Percentiles rank a stretch among this genome's conserved stretches.
Conservation (phyloP, 1,140 invertebrate species). For the Dufourea novaeangliae region DNA sequence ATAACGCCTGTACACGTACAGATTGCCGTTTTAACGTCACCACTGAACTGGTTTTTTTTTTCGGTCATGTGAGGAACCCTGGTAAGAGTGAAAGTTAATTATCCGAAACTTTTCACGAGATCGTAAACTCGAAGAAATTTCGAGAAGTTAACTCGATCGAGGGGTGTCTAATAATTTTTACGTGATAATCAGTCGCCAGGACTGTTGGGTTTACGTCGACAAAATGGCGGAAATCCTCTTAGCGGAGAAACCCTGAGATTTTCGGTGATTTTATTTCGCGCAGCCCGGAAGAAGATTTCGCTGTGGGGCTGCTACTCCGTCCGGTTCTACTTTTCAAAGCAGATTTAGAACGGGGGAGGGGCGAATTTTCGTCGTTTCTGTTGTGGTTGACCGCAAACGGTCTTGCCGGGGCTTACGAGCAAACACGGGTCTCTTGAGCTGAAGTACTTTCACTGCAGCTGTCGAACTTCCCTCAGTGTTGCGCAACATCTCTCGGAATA, state of each 20-base stretch:
- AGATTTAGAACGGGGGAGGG: background rate
- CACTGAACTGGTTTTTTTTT: too few species aligned
- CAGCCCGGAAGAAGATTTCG: background rate
- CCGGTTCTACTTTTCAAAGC: slow-evolving; percentile 13
- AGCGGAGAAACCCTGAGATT: background rate
- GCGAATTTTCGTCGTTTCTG: slow-evolving; percentile 37
- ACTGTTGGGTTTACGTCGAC: background rate
- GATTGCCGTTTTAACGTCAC: too few species aligned
- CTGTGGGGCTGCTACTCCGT: background rate
- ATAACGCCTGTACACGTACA: background rate
- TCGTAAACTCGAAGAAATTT: too few species aligned
- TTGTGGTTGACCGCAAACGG: slow-evolving; percentile 42
- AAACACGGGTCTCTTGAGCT: slow-evolving; percentile 43
- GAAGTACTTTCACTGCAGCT: slow-evolving; percentile 48
- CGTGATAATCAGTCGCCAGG: too few species aligned
- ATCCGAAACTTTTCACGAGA: too few species aligned
- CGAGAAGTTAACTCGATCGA: too few species aligned
- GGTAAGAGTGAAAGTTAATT: too few species aligned
- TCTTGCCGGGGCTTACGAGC: slow-evolving; percentile 44
- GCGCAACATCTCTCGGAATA: background rate
- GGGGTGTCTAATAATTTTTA: background rate
- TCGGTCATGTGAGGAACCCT: too few species aligned
- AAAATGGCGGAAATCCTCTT: background rate
- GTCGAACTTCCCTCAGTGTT: slow-evolving; percentile 39
- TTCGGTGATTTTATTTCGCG: background rate